Evolutionary conservation across 2,888 invertebrate genomes (phyloP).

Genomic region (Brachynemurus nebulosus): DNA sequence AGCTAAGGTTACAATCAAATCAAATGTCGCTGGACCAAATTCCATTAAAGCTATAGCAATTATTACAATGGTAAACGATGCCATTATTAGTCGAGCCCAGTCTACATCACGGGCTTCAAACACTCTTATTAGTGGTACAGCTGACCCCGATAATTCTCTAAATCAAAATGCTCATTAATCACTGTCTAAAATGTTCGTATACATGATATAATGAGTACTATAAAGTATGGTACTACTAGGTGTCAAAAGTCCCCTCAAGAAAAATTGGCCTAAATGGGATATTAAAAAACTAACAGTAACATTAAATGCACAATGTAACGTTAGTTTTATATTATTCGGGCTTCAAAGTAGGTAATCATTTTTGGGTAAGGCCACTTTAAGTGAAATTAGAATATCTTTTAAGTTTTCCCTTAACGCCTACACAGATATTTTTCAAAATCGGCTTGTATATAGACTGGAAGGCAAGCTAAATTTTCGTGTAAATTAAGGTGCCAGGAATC

Average conservation of each 20-base stretch:
- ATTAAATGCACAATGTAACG: too few relatives aligned
- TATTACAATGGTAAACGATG: conserved; percentile 43
- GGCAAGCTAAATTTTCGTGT: too few relatives aligned
- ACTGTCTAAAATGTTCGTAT: too few relatives aligned
- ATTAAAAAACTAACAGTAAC: not conserved
- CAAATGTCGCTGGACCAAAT: conserved; percentile 41
- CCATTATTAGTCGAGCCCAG: conserved; percentile 45
- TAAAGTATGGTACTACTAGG: not conserved
- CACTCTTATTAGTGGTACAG: conserved; percentile 42
- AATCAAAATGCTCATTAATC: conserved; percentile 13
- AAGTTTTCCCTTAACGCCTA: too few relatives aligned
- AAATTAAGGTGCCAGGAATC: too few relatives aligned
- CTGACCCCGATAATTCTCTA: conserved; percentile 42
- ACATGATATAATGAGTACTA: not conserved
- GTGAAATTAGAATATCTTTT: too few relatives aligned
- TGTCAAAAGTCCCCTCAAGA: not conserved
- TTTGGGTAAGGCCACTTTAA: too few relatives aligned
- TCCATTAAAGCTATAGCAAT: conserved; percentile 47
- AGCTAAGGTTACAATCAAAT: conserved; percentile 39
- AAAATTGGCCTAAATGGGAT: too few relatives aligned
- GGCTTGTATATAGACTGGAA: too few relatives aligned
- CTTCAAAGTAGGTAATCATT: too few relatives aligned
- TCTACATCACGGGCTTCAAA: conserved; percentile 43
- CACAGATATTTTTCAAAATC: too few relatives aligned
- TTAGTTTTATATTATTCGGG: too few relatives aligned